Evolutionary conservation across 2,797 vertebrate genomes (phyloP), one percentile per base, ranked within the genome.

Genomic region (Limnodromus scolopaceus): DNA sequence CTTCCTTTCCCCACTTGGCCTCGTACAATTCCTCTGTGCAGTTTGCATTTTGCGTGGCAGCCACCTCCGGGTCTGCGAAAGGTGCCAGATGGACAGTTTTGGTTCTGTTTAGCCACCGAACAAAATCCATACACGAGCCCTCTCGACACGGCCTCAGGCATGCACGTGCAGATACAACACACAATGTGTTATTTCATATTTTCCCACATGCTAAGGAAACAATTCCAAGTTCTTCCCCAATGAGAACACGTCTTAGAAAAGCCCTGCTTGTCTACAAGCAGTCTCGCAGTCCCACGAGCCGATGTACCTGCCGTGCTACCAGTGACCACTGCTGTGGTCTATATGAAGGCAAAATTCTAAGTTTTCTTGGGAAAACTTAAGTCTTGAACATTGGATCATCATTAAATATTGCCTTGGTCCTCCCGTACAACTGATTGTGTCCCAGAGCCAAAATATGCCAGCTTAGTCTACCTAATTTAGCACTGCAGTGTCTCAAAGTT

Each of bases 131-230:
- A 16, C 0, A 14, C 0, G 4, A 61, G 39, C 30, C 43, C 60
- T 60, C 36, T 22, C 18, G 28, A 19, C 25, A 16, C 49, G 0
- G 13, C n/a, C 87, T 27, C 48, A 5, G 36, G 60, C 71, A 45
- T 0, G 1, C 10, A 9, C 0, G 1, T 8, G 2, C 43, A 19
- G 4, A 32, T 2, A 18, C 28, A 53, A 23, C 39, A 38, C 25
- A 11, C 4, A 2, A 12, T 0, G 24, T 25, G 49, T 20, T 11
- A 36, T 13, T 57, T n/a, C 3, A 1, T 18, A 24, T 49, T 89
- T 65, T 25, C 68, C 20, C 30, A 9, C 10, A 16, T 14, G 46
- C 61, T 30, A 19, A 74, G 22, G 68, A 28, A 43, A 60, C 51
- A 28, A 16, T 30, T 51, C 55, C 39, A 38, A n/a, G 65, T 23